Base-by-base conservation (phyloP, 53 echinoderm and acorn worm species). In the Astropecten irregularis region DNA sequence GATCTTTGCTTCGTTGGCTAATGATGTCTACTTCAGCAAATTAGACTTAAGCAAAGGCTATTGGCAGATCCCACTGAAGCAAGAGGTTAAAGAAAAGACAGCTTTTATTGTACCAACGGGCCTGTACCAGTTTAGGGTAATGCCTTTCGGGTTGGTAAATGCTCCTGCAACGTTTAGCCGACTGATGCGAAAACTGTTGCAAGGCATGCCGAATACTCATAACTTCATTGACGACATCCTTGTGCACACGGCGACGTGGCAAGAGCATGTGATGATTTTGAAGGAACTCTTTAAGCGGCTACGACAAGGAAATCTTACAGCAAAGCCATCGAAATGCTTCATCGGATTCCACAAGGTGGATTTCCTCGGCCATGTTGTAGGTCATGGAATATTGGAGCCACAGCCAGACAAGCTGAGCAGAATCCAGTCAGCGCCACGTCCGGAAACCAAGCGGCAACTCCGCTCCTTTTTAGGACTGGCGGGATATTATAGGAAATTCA, bases 1-100 rank as follows among this genome's bases (percentile, higher is more conserved):
- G 29, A 87, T 87, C 9, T 87, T 87, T 50, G 81, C 79, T 27
- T 47, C 79, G 11, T 30, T 87, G 7, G 65, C 63, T 14, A 54
- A 73, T 2, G 88, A 82, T 14, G 13, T 56, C 28, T 88, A 63
- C 62, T 88, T 88, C 54, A 63, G 36, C 0, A 83, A 88, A 21
- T 25, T 88, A 2, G 88, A 88, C 65, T 38, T 88, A 9, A 88
- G 76, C 31, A 88, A 88, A 23, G 77, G 88, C n/a, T 82, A 88
- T 18, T 88, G 82, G 88, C 88, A 88, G 33, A 60, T 88, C 22
- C 82, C 82, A 0, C 44, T 88, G 35, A 68, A 44, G 11, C 30
- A 68, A 21, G 57, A 81, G 11, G 81, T 38, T 1, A 87, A 44
- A 35, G 56, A 39, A 2, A 39, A 40, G 26, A 87, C 87, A 2